Conservation (phyloP, 2,888 invertebrate genomes). For the Idaea straminata region DNA sequence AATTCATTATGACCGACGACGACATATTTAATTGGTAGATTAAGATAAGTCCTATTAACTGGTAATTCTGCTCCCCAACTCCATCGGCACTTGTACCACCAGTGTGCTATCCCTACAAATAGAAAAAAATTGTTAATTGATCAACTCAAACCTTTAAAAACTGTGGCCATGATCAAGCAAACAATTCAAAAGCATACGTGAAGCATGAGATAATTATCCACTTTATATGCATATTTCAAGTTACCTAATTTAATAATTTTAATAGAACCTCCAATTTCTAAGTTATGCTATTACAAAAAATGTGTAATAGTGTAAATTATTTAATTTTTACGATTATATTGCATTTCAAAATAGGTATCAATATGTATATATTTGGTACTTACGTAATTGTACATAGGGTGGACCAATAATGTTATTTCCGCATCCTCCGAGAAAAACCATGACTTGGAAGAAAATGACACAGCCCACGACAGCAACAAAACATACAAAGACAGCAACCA, state of each 20-base stretch:
- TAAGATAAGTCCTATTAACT: constrained; percentile 41
- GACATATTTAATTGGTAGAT: constrained; percentile 50
- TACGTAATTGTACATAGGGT: too few relatives aligned
- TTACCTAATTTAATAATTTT: too few relatives aligned
- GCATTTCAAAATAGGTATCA: too few relatives aligned
- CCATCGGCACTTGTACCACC: constrained; percentile 65
- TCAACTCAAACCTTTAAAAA: not conserved
- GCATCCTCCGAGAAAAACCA: too few relatives aligned
- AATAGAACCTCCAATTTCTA: too few relatives aligned
- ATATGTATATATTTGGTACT: too few relatives aligned
- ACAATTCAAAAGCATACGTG: not conserved
- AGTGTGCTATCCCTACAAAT: constrained; percentile 53
- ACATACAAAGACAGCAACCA: not conserved
- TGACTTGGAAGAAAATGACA: not conserved
- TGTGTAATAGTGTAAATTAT: not conserved
- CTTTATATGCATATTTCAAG: not conserved
- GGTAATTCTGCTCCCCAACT: constrained; percentile 65
- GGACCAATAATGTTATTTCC: too few relatives aligned
- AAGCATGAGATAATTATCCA: not conserved
- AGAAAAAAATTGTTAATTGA: not conserved
- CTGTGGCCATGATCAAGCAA: not conserved
- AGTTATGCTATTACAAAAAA: too few relatives aligned
- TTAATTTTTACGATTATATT: not conserved
- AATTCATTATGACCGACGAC: constrained; percentile 59
- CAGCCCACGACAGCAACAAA: not conserved